phyloP scores from a whole-genome alignment of 2,888 invertebrate genomes.

The Heteromyza rotundicornis region DNA sequence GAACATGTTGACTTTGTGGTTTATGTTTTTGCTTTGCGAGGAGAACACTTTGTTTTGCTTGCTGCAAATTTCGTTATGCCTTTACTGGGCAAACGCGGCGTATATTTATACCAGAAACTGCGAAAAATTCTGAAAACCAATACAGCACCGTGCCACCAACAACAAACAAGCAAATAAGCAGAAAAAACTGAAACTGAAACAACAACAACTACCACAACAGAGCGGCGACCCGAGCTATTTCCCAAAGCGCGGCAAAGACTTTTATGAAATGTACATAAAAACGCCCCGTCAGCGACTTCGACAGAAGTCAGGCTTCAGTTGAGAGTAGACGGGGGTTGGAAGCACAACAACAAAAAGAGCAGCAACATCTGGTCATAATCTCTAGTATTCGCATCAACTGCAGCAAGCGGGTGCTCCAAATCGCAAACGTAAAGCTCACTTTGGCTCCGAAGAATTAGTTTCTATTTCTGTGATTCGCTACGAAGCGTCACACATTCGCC shows the following conservation, averaged over 20 bases:
- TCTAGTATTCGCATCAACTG: too few species aligned
- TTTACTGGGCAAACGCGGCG: conserved; percentile 45
- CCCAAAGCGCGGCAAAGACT: not conserved
- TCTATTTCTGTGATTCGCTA: too few species aligned
- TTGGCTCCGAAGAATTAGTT: too few species aligned
- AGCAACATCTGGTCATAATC: too few species aligned
- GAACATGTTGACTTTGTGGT: conserved; percentile 56
- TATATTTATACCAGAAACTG: conserved; percentile 59
- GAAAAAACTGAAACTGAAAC: not conserved
- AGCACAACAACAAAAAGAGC: too few species aligned
- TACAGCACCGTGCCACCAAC: not conserved
- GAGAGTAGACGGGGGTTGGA: too few species aligned
- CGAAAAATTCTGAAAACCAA: conserved; percentile 51
- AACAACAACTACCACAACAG: not conserved
- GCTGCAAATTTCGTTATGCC: conserved; percentile 59
- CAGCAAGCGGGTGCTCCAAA: too few species aligned
- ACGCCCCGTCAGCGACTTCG: conserved; percentile 35
- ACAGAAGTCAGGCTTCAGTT: conserved; percentile 18
- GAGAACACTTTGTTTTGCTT: conserved; percentile 45
- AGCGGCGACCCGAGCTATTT: not conserved
- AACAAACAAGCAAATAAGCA: not conserved
- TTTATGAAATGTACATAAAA: conserved; percentile 13
- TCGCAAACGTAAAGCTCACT: too few species aligned
- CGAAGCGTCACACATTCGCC: too few species aligned
- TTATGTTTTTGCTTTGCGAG: conserved; percentile 38